Evolutionary conservation across 1,140 invertebrate species (phyloP).

Genomic region (Cyclargus thomasi): DNA sequence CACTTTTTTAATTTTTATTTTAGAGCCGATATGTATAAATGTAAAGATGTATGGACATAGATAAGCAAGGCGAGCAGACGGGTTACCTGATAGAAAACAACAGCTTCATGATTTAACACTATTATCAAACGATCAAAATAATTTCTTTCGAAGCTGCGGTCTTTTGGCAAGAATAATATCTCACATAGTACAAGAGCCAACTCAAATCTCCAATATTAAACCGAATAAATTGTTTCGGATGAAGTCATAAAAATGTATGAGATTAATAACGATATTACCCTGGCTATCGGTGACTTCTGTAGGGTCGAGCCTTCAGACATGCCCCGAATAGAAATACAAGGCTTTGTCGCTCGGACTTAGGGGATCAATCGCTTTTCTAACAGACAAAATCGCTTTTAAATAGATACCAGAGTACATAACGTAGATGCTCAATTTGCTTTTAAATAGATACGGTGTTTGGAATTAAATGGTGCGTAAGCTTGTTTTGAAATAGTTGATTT

Average conservation of each 20-base stretch:
- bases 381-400: conserved; percentile 19
- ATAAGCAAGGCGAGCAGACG: no score
- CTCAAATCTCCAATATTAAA: conserved; percentile 31
- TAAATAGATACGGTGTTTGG: background rate
- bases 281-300: conserved; percentile 21
- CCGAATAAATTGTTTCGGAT: conserved; percentile 51
- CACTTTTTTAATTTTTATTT: no score
- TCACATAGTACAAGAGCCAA: conserved; percentile 15
- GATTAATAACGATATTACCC: conserved; percentile 34
- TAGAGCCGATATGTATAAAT: no score
- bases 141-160: background rate
- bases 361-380: conserved; percentile 22
- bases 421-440: conserved; percentile 17
- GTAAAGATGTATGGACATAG: no score
- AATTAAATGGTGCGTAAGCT: no score
- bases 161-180: background rate
- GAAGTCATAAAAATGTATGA: conserved; percentile 62
- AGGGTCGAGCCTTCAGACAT: conserved; percentile 19
- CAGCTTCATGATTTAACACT: no score
- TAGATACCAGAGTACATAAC: no score
- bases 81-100: no score
- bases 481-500: no score
- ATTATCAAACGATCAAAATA: background rate
- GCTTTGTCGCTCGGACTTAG: conserved; percentile 21
- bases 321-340: conserved; percentile 23